A percentile compares a stretch with the other conserved stretches of the same genome.
These are phyloP conservation scores for Magallana ariakensis DNA, from an alignment of 1,140 invertebrate species.

Conservation along the genomic window DNA sequence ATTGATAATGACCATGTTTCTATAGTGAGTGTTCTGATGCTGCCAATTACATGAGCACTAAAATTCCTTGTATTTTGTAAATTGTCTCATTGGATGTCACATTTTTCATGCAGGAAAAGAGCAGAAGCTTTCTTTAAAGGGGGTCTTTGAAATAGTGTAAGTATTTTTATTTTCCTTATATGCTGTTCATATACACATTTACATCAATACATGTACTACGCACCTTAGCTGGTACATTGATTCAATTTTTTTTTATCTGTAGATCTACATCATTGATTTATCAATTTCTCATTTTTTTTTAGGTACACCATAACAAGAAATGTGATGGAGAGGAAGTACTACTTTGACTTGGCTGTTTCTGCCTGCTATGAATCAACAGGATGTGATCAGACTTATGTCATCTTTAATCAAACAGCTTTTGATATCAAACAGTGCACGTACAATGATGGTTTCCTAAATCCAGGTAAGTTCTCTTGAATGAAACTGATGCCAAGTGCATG, in stretches of 20 bases:
- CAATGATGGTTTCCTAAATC: constrained; percentile 24
- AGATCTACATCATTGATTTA: too few species aligned
- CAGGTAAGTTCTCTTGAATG: background rate
- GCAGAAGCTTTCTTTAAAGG: constrained; percentile 39
- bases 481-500: background rate
- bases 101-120: constrained; percentile 3
- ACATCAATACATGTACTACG: too few species aligned
- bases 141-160: constrained; percentile 36
- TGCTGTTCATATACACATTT: too few species aligned
- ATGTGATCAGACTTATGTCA: constrained; percentile 31
- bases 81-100: too few species aligned
- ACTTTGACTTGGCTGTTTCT: constrained; percentile 30
- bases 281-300: background rate
- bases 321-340: constrained; percentile 8
- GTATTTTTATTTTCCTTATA: background rate
- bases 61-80: too few species aligned
- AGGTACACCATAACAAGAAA: constrained; percentile 37
- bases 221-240: too few species aligned
- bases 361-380: constrained; percentile 11
- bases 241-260: too few species aligned
- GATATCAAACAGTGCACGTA: constrained; percentile 35
- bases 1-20: too few species aligned
- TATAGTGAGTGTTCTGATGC: too few species aligned
- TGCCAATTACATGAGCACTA: too few species aligned
- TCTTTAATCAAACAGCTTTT: constrained; percentile 30